Conservation (phyloP, 2,888 invertebrate species). For the Leptogaster cylindrica region DNA sequence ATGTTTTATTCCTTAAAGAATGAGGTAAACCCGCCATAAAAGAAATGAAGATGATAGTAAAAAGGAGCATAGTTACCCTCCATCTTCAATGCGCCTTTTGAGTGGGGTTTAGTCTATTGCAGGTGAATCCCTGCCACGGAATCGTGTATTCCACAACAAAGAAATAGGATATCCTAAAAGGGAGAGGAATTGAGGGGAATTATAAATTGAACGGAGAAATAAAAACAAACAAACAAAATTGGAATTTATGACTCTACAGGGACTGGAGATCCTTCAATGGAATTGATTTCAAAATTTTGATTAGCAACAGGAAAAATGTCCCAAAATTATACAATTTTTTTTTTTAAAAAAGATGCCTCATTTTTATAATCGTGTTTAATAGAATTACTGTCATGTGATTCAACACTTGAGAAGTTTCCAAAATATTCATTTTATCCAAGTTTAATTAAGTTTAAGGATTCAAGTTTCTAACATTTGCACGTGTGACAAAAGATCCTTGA, state of each 20-base stretch:
- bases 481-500: too few species aligned
- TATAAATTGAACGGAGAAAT: neutral
- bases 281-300: constrained; percentile 39
- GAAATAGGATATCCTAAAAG: neutral
- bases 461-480: too few species aligned
- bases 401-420: neutral
- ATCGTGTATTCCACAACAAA: constrained; percentile 6
- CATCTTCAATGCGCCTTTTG: neutral
- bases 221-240: constrained; percentile 34
- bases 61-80: constrained; percentile 9
- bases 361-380: constrained; percentile 16
- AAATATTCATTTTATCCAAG: constrained; percentile 11
- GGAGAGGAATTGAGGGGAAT: neutral
- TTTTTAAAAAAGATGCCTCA: neutral
- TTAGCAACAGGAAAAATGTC: constrained; percentile 2
- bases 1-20: constrained; percentile 34
- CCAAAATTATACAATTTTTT: constrained; percentile 11
- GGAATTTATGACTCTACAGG: constrained; percentile 34
- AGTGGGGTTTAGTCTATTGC: neutral
- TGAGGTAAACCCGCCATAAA: constrained; percentile 20
- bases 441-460: too few species aligned
- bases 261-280: constrained; percentile 22
- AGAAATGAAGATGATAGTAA: constrained; percentile 7
- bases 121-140: constrained; percentile 29
- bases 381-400: constrained; percentile 25